Evolutionary conservation across 2,113 vertebrate species (phyloP).

Genomic region (Tyto alba): DNA sequence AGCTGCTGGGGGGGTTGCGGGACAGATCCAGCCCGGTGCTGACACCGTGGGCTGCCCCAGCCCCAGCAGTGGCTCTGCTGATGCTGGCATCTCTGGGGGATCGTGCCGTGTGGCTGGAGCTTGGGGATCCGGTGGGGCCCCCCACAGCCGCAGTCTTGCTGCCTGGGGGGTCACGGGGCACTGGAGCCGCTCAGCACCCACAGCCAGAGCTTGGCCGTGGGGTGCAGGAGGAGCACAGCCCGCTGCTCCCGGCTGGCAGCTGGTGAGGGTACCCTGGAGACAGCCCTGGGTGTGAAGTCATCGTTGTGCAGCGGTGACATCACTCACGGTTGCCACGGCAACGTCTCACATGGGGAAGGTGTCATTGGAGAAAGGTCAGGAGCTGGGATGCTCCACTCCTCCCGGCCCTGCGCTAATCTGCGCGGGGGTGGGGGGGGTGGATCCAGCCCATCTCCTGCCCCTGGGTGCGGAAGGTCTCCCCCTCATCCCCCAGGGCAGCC

Average conservation of each 20-base stretch:
- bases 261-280: neutral
- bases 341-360: neutral
- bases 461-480: neutral
- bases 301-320: conserved; percentile 26
- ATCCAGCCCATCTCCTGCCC: too few species aligned
- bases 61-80: neutral
- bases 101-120: accelerated
- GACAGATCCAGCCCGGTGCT: neutral
- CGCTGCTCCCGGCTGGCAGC: neutral
- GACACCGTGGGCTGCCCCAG: accelerated
- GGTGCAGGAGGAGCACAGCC: neutral
- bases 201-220: accelerated
- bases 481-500: accelerated
- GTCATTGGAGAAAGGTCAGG: conserved; percentile 54
- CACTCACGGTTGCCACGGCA: conserved; percentile 2
- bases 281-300: conserved; percentile 30
- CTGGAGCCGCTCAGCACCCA: neutral
- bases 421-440: accelerated
- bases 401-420: neutral
- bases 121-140: neutral
- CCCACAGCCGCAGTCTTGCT: accelerated
- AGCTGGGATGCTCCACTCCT: neutral
- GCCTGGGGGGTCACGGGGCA: accelerated
- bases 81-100: neutral
- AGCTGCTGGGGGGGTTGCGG: neutral